These are phyloP conservation scores for Arge pagana DNA, from an alignment of 2,888 invertebrate species.

Conservation along the genomic window DNA sequence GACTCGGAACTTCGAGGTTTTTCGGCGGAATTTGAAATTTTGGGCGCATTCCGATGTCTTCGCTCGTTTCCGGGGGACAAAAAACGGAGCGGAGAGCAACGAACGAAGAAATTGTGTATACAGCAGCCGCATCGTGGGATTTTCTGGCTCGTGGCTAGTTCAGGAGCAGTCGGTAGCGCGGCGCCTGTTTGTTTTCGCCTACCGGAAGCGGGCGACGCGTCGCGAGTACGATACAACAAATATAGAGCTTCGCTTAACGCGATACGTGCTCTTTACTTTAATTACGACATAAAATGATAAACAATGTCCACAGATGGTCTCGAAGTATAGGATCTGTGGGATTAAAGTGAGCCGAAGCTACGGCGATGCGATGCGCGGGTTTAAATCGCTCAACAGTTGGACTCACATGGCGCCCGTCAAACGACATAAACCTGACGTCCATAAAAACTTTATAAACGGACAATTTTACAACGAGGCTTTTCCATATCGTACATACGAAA, in stretches of 20 bases:
- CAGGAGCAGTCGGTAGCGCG: neutral
- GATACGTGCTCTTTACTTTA: slow-evolving; percentile 46
- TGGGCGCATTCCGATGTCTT: no score
- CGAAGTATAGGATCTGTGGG: slow-evolving; percentile 25
- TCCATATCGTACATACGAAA: no score
- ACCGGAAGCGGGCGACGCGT: no score
- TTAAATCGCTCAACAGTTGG: slow-evolving; percentile 46
- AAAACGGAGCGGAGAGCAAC: no score
- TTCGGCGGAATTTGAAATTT: no score
- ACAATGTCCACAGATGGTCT: slow-evolving; percentile 43
- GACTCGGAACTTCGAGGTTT: no score
- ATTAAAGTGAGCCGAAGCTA: slow-evolving; percentile 28
- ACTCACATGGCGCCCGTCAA: slow-evolving; percentile 46
- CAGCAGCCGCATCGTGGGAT: no score
- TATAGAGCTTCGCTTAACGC: neutral
- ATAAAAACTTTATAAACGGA: slow-evolving; percentile 42
- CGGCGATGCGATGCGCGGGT: slow-evolving; percentile 21
- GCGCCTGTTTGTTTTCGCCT: no score
- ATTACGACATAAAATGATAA: slow-evolving; percentile 48
- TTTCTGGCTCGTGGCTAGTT: no score
- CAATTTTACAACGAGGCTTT: neutral
- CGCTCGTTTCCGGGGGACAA: no score
- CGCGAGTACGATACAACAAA: slow-evolving; percentile 15
- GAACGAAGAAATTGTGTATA: no score
- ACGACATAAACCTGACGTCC: slow-evolving; percentile 45